Evolutionary conservation across 2,888 invertebrate genomes (phyloP), one percentile per base, ranked within the genome.

Genomic region (Lumbricus terrestris): DNA sequence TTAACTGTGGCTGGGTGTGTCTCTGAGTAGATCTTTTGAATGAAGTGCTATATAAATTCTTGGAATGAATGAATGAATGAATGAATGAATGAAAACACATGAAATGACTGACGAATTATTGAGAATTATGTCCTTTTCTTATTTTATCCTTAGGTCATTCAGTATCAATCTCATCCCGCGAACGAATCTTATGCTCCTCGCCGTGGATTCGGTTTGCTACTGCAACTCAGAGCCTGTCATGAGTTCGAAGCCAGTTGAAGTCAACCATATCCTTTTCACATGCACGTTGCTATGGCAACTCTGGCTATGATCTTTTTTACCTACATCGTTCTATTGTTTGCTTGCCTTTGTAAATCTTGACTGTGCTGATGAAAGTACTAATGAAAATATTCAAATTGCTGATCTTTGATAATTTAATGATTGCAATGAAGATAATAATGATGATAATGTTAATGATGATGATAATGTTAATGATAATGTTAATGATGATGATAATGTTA

Each of bases 111-210:
- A 69, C 23, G 15, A 47, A 3, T 47, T 47, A 47, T 20, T 20
- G 20, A 47, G 47, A 47, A 23, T n/a, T n/a, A n/a, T n/a, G 33
- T 16, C 82, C 29, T 89, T 33, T 37, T 29, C 37, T 18, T 37
- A 8, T 47, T 13, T 88, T 33, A 38, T 33, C 15, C 82, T 18
- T 91, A 92, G 92, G 90, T 91, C 92, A 20, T 92, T 92, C 91
- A 90, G 91, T 40, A 90, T 92, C 8, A 92, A 91, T 47, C 89
- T 89, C 23, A 91, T 92, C 38, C 91, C 91, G 8, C 34, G 89
- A 34, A 92, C 92, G 37, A 92, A 92, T 47, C 91, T 92, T 23
- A 91, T 92, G 91, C 89, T 92, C 35, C 91, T 92, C 88, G 91
- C 92, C 15, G 91, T 92, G 23, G 92, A 92, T 89, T 91, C 92